phyloP scores from a whole-genome alignment of 1,140 invertebrate genomes.

The Choristoneura fumiferana region DNA sequence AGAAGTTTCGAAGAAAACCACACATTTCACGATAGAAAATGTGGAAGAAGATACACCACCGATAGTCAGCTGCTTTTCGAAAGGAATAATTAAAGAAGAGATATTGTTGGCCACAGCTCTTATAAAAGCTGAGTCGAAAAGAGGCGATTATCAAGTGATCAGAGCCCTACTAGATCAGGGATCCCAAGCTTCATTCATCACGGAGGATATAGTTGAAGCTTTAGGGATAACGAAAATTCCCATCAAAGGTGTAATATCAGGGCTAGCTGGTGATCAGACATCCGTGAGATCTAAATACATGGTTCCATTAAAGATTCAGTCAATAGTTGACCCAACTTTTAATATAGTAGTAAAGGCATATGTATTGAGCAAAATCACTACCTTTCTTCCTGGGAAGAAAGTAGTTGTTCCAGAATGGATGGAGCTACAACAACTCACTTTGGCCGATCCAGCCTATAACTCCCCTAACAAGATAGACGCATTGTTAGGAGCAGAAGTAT shows the following conservation, averaged over 20 bases:
- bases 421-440: neutral
- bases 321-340: neutral
- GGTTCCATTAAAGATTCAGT: neutral
- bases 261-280: neutral
- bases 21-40: neutral
- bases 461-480: neutral
- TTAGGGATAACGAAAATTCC: slow-evolving; percentile 7
- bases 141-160: neutral
- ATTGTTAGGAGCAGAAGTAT: slow-evolving; percentile 1
- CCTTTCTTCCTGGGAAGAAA: neutral
- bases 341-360: neutral
- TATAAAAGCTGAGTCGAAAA: neutral
- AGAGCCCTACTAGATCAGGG: slow-evolving; percentile 12
- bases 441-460: slow-evolving; percentile 3
- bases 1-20: neutral
- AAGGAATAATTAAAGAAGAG: neutral
- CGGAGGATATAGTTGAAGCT: neutral
- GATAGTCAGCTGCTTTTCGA: neutral
- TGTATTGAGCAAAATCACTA: neutral
- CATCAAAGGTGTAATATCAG: neutral
- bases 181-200: slow-evolving; percentile 2
- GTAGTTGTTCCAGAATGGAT: neutral
- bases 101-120: slow-evolving; percentile 12
- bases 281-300: neutral
- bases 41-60: neutral